Base-by-base conservation (phyloP, 2,113 vertebrate species). In the Urocolius indicus region DNA sequence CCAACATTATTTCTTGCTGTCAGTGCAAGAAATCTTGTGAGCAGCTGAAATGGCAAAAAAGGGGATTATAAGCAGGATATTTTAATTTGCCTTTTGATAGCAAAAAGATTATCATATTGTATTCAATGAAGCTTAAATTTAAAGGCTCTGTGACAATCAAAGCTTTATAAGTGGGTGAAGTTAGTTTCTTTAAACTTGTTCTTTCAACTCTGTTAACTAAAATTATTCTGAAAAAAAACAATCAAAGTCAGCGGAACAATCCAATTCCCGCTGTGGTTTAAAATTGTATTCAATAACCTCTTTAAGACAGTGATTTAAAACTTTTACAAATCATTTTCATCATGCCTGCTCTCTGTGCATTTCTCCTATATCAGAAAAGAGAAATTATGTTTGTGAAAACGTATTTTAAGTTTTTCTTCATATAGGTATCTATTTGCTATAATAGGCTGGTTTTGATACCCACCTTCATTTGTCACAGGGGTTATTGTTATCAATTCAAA, bases 41-140 rank as follows among this genome's bases (percentile, higher is more conserved):
- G 68, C 48, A 48, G 27, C 11, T 54, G 73, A 67, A 94, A 80
- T 59, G 46, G 66, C 65, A 73, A 84, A 41, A 41, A 41, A 77
- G 92, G 68, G 72, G 34, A 55, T 91, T 92, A 49, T 54, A 71
- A 89, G 71, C 4, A 1, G 61, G 91, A 76, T 97, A 79, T 95
- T 93, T 94, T 89, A 93, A 89, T 92, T 93, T 90, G 62, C 81
- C 54, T 78, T 82, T 78, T 95, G 80, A 76, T 90, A 41, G 82
- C 73, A 59, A 80, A 94, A 84, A 84, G 11, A 89, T 93, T 95
- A 83, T 89, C 76, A 55, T 76, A 73, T 41, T 81, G 54, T 82
- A 87, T 58, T 86, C 87, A 86, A 1, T 89, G 68, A 75, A 84
- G 65, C 74, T 93, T 75, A 93, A 92, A 87, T 92, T 46, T 78